These are phyloP conservation scores for Bettongia penicillata DNA, from an alignment of 2,113 vertebrate species.

Conservation along the genomic window DNA sequence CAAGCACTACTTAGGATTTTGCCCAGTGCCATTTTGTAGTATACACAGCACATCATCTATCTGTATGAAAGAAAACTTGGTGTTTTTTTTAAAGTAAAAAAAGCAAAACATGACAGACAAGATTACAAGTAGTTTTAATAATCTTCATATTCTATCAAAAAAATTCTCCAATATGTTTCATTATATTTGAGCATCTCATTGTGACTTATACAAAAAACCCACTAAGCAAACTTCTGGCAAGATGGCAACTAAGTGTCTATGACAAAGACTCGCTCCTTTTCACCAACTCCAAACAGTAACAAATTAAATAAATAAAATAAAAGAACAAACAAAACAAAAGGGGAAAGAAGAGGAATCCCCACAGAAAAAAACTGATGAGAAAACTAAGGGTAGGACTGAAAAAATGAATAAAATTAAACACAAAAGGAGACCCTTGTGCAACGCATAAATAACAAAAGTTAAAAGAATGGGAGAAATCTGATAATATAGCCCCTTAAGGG, in stretches of 20 bases:
- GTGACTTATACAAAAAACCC: not conserved
- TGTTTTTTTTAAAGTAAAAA: constrained; percentile 25
- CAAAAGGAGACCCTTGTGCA: not conserved
- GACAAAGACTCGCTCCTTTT: not conserved
- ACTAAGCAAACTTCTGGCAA: not conserved
- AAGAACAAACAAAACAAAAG: not conserved
- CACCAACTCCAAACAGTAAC: not conserved
- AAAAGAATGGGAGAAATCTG: not conserved
- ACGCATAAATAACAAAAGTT: not conserved
- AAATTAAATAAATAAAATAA: not conserved
- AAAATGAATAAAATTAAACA: not conserved
- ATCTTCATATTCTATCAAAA: constrained; percentile 21
- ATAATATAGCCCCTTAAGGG: not conserved
- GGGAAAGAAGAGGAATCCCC: not conserved
- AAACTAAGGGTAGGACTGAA: not conserved
- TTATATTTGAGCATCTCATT: constrained; percentile 2
- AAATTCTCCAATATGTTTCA: not conserved
- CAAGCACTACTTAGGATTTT: not conserved
- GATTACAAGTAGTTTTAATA: constrained; percentile 24
- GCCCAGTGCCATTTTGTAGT: not conserved
- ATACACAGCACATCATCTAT: not conserved
- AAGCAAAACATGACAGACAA: not conserved
- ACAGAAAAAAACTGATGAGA: not conserved
- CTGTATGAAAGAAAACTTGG: constrained; percentile 1
- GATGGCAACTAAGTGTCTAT: not conserved